Evolutionary conservation across 2,113 vertebrate species (phyloP).

Genomic region (Danio rerio): DNA sequence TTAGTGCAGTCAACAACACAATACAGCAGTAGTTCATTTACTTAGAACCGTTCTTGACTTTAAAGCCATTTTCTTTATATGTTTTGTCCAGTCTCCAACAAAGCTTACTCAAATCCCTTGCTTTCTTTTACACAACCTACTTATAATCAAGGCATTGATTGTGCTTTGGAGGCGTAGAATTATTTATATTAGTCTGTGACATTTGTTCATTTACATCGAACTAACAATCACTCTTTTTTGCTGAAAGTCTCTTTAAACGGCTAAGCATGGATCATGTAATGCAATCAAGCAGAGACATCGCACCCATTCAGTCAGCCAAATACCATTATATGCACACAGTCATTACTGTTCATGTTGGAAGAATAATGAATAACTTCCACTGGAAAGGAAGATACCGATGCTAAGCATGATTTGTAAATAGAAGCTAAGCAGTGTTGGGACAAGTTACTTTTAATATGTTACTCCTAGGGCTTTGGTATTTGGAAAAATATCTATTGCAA

Average conservation of each 20-base stretch:
- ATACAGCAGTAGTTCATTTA: not conserved
- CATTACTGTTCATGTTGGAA: not conserved
- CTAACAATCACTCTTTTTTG: not conserved
- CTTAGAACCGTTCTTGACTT: not conserved
- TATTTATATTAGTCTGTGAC: constrained; percentile 13
- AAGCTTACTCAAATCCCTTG: not conserved
- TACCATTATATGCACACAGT: not conserved
- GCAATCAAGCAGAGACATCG: constrained; percentile 29
- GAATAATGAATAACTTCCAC: not conserved
- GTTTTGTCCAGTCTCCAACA: not conserved
- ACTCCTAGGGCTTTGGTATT: no score
- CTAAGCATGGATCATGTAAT: not conserved
- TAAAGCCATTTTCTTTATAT: not conserved
- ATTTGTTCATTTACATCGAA: constrained; percentile 22
- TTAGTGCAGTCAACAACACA: not conserved
- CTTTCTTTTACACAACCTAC: not conserved
- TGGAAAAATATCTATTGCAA: no score
- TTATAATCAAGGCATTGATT: constrained; percentile 30
- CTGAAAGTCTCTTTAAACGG: constrained; percentile 1
- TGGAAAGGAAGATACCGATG: not conserved
- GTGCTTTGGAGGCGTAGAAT: not conserved
- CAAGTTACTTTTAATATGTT: no score
- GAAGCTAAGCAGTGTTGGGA: not conserved
- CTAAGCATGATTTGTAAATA: not conserved
- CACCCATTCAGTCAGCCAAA: not conserved